phyloP scores from a whole-genome alignment of 2,113 vertebrate species.

The Callorhinus ursinus region DNA sequence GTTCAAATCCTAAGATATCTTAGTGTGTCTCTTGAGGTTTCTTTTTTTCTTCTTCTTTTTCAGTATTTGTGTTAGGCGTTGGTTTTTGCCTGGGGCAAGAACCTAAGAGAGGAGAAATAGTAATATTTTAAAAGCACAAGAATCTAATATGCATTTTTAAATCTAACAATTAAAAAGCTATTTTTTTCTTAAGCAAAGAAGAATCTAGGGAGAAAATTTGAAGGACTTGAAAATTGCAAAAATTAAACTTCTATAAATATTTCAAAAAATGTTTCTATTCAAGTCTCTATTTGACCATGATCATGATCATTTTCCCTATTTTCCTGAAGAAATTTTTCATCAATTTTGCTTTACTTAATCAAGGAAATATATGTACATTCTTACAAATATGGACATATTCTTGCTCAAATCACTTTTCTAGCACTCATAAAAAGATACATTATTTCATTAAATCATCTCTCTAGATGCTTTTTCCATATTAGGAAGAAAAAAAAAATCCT shows the following conservation, averaged over 20 bases:
- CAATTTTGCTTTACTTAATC: not conserved
- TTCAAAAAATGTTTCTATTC: not conserved
- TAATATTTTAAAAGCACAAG: not conserved
- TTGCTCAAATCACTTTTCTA: not conserved
- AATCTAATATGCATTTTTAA: not conserved
- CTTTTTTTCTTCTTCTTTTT: not conserved
- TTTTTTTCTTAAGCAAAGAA: not conserved
- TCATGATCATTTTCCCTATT: not conserved
- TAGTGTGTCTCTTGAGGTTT: not conserved
- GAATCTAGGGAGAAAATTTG: not conserved
- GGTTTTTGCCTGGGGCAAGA: slow-evolving; percentile 27
- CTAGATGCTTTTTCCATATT: not conserved
- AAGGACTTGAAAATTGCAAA: not conserved
- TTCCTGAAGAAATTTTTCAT: not conserved
- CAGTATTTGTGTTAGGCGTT: slow-evolving; percentile 1
- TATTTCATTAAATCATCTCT: not conserved
- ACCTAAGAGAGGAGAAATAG: not conserved
- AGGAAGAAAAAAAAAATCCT: not conserved
- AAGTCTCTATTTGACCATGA: not conserved
- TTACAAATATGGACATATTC: not conserved
- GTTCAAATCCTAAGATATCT: slow-evolving; percentile 44
- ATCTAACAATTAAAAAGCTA: not conserved
- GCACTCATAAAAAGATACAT: not conserved
- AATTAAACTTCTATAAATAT: not conserved
- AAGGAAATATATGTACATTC: not conserved